These are phyloP conservation scores for Andrena trimmerana DNA, from an alignment of 2,888 invertebrate species.

Conservation along the genomic window DNA sequence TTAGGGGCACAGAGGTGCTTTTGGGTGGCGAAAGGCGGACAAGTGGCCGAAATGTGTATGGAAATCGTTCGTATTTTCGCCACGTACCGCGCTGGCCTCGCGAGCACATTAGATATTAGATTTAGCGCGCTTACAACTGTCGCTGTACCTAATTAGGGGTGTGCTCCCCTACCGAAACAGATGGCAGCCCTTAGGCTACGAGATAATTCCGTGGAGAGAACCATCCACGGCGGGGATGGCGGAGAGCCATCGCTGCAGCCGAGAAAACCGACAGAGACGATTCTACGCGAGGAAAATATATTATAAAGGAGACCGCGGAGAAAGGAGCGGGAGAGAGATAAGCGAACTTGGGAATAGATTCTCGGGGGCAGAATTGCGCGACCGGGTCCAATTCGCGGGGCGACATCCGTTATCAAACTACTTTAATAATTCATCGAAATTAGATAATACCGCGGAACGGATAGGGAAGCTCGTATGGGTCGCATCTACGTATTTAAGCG, in stretches of 20 bases:
- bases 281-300: constrained; percentile 22
- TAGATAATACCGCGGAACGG: constrained; percentile 70
- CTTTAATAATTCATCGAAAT: constrained; percentile 79
- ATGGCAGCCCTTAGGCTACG: constrained; percentile 83
- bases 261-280: constrained; percentile 57
- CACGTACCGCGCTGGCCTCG: constrained; percentile 48
- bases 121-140: constrained; percentile 81
- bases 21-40: constrained; percentile 4
- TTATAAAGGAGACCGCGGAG: constrained; percentile 8
- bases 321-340: constrained; percentile 29
- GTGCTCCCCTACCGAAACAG: constrained; percentile 80
- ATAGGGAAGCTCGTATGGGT: constrained; percentile 30
- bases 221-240: constrained; percentile 44
- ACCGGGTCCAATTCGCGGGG: constrained; percentile 58
- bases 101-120: constrained; percentile 80
- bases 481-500: constrained; percentile 32
- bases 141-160: constrained; percentile 82
- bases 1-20: neutral
- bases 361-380: constrained; percentile 35
- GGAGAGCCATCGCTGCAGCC: constrained; percentile 18
- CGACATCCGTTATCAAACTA: constrained; percentile 74
- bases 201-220: constrained; percentile 77
- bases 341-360: constrained; percentile 54
- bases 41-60: constrained; percentile 40
- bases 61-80: constrained; percentile 62